These are phyloP conservation scores for Pempheris klunzingeri DNA, from an alignment of 2,797 vertebrate species.

Conservation along the genomic window DNA sequence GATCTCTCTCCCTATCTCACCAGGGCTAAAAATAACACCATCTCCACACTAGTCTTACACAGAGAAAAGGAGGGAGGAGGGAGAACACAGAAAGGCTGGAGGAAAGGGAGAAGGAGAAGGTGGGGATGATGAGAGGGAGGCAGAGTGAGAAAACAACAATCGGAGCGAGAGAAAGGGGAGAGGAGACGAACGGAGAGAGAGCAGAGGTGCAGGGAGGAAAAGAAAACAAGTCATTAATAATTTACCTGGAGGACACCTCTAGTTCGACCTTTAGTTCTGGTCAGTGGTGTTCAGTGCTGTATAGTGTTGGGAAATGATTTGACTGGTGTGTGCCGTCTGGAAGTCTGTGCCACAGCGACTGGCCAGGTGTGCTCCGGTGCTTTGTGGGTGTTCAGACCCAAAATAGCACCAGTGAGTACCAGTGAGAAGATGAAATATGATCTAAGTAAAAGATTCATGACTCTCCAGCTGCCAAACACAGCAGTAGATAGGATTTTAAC, in stretches of 20 bases:
- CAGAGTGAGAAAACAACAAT: conserved; percentile 52
- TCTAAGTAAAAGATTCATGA: conserved; percentile 33
- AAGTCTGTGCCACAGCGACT: not conserved
- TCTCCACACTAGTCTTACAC: conserved; percentile 45
- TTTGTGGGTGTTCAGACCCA: not conserved
- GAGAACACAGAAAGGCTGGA: conserved; percentile 5
- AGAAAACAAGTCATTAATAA: conserved; percentile 76
- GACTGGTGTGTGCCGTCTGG: not conserved
- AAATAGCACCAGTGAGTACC: conserved; percentile 1
- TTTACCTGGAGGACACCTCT: conserved; percentile 74
- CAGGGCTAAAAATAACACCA: conserved; percentile 76
- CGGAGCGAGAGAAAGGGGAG: conserved; percentile 29
- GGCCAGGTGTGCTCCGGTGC: conserved; percentile 38
- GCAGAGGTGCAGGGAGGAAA: conserved; percentile 48
- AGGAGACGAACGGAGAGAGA: conserved; percentile 37
- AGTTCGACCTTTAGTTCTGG: conserved; percentile 70
- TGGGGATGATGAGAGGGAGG: conserved; percentile 36
- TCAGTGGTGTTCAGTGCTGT: conserved; percentile 45
- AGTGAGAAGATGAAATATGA: conserved; percentile 26
- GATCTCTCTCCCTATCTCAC: conserved; percentile 57
- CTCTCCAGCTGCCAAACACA: conserved; percentile 19
- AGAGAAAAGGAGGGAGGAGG: conserved; percentile 39
- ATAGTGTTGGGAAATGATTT: conserved; percentile 23
- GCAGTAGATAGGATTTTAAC: conserved; percentile 13
- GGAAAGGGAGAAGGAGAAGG: conserved; percentile 27